These are phyloP conservation scores for Gadopsis bispinosus DNA, from an alignment of 2,797 vertebrate genomes.

Conservation along the genomic window DNA sequence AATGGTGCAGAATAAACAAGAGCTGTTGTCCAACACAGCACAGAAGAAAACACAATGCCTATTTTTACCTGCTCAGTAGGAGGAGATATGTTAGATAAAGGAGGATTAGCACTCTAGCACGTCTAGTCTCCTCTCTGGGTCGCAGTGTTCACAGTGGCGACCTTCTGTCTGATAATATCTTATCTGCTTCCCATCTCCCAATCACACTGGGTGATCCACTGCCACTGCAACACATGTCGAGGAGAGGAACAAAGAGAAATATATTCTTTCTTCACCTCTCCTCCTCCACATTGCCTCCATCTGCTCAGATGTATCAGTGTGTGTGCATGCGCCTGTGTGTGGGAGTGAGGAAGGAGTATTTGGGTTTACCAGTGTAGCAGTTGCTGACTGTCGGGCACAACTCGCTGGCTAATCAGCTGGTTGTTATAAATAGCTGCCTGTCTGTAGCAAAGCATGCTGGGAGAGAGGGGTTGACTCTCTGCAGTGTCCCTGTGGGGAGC, in stretches of 20 bases:
- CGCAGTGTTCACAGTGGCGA: slow-evolving; percentile 53
- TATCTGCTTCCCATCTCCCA: slow-evolving; percentile 64
- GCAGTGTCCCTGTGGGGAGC: slow-evolving; percentile 71
- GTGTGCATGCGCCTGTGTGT: slow-evolving; percentile 42
- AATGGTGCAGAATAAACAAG: slow-evolving; percentile 75
- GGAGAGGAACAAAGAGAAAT: slow-evolving; percentile 59
- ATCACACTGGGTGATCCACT: slow-evolving; percentile 63
- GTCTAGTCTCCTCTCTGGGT: slow-evolving; percentile 46
- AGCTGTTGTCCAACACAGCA: slow-evolving; percentile 63
- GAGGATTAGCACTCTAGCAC: slow-evolving; percentile 35
- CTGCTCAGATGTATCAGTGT: slow-evolving; percentile 41
- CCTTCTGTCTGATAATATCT: slow-evolving; percentile 70
- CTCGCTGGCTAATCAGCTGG: slow-evolving; percentile 81
- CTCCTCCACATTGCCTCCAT: slow-evolving; percentile 47
- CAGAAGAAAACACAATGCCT: slow-evolving; percentile 57
- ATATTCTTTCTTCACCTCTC: slow-evolving; percentile 31
- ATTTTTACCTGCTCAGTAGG: slow-evolving; percentile 53
- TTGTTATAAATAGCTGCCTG: slow-evolving; percentile 86
- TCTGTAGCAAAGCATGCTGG: slow-evolving; percentile 82
- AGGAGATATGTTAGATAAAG: slow-evolving; percentile 54
- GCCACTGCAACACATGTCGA: slow-evolving; percentile 50
- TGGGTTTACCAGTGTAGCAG: slow-evolving; percentile 66
- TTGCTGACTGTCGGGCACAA: slow-evolving; percentile 77
- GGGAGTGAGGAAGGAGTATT: slow-evolving; percentile 60
- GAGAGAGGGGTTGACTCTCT: slow-evolving; percentile 76